These are phyloP conservation scores for Ornithorhynchus anatinus DNA, from an alignment of 2,113 vertebrate species.

Conservation along the genomic window DNA sequence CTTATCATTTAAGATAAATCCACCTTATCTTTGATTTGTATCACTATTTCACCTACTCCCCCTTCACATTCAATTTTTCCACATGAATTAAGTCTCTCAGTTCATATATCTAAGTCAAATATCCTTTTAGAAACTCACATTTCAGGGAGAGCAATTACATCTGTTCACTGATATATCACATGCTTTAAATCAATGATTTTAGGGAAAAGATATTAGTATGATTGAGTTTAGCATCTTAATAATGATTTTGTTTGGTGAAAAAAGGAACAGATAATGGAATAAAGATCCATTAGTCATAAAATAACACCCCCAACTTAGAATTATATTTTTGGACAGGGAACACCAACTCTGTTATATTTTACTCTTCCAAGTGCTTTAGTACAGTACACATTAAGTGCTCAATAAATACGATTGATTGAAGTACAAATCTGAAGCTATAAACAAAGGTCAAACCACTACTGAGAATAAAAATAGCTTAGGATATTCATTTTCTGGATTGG, in stretches of 20 bases:
- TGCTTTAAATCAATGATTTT: conserved; percentile 16
- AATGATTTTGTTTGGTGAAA: background rate
- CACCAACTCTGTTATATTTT: too few relatives aligned
- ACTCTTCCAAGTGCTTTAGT: too few relatives aligned
- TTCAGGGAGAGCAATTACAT: conserved; percentile 45
- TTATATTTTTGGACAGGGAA: too few relatives aligned
- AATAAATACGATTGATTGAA: too few relatives aligned
- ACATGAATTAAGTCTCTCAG: conserved; percentile 44
- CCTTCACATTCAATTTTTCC: conserved; percentile 43
- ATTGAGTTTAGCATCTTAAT: background rate
- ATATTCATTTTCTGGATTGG: too few relatives aligned
- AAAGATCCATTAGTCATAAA: background rate
- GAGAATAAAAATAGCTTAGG: too few relatives aligned
- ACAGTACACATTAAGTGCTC: too few relatives aligned
- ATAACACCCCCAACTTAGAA: too few relatives aligned
- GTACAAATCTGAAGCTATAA: too few relatives aligned
- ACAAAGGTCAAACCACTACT: too few relatives aligned
- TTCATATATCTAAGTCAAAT: conserved; percentile 30
- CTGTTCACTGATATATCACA: conserved; percentile 37
- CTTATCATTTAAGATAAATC: conserved; percentile 40
- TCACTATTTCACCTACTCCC: conserved; percentile 37
- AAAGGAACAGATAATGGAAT: background rate
- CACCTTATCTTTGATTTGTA: conserved; percentile 4
- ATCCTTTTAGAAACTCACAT: conserved; percentile 25
- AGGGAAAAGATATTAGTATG: background rate